Base-by-base conservation (phyloP, 2,113 vertebrate species). In the Sigmodon hispidus region DNA sequence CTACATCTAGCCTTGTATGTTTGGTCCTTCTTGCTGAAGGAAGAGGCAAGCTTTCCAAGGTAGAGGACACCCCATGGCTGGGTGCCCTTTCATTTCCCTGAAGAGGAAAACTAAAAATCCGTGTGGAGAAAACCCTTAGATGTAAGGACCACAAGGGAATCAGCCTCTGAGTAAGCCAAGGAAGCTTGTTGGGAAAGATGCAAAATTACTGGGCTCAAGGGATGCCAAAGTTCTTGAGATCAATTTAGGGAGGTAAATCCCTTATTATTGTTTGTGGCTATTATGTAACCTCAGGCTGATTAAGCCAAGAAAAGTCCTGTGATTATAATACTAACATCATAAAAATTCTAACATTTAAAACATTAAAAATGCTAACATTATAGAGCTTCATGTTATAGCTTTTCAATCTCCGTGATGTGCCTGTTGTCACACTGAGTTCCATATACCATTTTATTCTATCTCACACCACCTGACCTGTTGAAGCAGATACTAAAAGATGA, bases 241-340 rank as follows among this genome's bases (percentile, higher is more conserved):
- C 43, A 36, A 48, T 21, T 21, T 67, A 89, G 10, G 79, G 36
- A 77, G 75, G 50, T 36, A 80, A 57, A 88, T 79, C 40, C 57
- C 36, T 91, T 48, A 57, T 83, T 90, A 96, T 65, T 94, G 29
- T 69, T 92, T 83, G 43, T 31, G 24, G 36, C 48, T 94, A 45
- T 86, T 93, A 45, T 17, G 26, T 26, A 67, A 36, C n/a, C 48
- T 90, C 69, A 76, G 61, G 7, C 45, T 87, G 36, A 89, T 61
- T 50, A 90, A 92, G 36, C 61, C 84, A 90, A 87, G 17, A 91
- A 81, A 70, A 87, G 69, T 76, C 2, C 1, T 34, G 15, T 24
- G 55, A 50, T 70, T 86, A 26, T 11, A 45, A 70, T 67, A 7
- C 48, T 79, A 84, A 73, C 5, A 24, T n/a, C n/a, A n/a, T n/a